Evolutionary conservation across 2,113 vertebrate genomes (phyloP), one percentile per base, ranked within the genome.

Genomic region (Gallinago media): DNA sequence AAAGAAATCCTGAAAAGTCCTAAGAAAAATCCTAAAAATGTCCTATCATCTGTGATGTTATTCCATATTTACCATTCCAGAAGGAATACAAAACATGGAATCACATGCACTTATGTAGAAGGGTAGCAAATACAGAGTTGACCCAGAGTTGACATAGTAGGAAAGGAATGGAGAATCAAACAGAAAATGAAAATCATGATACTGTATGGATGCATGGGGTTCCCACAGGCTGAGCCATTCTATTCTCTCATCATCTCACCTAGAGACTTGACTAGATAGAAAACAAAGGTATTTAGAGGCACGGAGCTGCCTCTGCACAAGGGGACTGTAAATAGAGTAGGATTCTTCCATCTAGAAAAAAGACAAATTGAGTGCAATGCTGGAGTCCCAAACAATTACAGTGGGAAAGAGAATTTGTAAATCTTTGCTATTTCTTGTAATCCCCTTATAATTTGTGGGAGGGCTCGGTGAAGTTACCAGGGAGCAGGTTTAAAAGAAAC

Each of bases 51-150:
- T 42, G 15, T 42, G 40, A 42, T 15, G 40, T 42, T 14, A 15
- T 42, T 42, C 40, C 40, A 42, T 42, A 50, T 26, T 80, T 52
- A 34, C 59, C 16, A 13, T 36, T 84, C 47, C 62, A 75, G 49
- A 63, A 62, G 26, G 32, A 44, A 65, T 44, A 70, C 0, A 1
- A 46, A 32, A 76, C 12, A 63, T 0, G 4, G 56, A 58, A 83
- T 71, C 76, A n/a, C 1, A 12, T 63, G 55, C 29, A 7, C 4
- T 75, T 62, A 42, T 11, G 44, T 31, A 31, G 29, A 70, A 84
- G 40, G 65, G 68, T 4, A 58, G 29, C 49, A 70, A 75, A 59
- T 21, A 38, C 10, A 26, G 29, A 77, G 56, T 3, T 70, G 70
- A 63, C 62, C 62, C 38, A 38, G 11, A 79, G 20, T 40, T 19